These are phyloP conservation scores for Sceloporus undulatus DNA, from an alignment of 2,113 vertebrate genomes.

Conservation along the genomic window DNA sequence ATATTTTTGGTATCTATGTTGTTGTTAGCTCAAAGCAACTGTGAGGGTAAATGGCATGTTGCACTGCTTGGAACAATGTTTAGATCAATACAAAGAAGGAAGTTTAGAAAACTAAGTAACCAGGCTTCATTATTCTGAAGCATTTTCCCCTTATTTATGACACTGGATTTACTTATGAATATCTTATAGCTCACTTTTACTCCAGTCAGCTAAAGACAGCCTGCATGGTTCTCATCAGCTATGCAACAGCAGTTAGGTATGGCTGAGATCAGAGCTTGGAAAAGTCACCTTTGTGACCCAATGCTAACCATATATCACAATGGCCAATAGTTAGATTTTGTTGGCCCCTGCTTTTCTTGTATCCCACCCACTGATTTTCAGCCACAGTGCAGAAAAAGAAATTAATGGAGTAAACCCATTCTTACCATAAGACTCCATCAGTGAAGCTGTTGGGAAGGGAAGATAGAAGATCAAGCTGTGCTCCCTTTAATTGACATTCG, in stretches of 20 bases:
- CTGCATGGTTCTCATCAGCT: neutral
- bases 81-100: neutral
- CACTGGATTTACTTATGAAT: neutral
- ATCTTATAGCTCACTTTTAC: neutral
- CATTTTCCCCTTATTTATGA: too few relatives aligned
- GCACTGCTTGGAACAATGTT: too few relatives aligned
- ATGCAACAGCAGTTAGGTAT: too few relatives aligned
- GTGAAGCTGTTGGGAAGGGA: conserved; percentile 11
- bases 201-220: neutral
- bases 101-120: neutral
- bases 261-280: too few relatives aligned
- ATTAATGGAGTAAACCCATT: neutral
- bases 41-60: neutral
- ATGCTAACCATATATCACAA: neutral
- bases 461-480: neutral
- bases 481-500: neutral
- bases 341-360: neutral
- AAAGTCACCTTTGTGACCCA: too few relatives aligned
- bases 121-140: too few relatives aligned
- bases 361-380: conserved; percentile 13
- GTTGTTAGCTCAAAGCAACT: neutral
- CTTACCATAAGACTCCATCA: conserved; percentile 18
- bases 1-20: neutral
- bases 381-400: neutral
- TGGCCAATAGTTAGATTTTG: neutral